Evolutionary conservation across 2,113 vertebrate species (phyloP).

Genomic region (Oryzias celebensis): DNA sequence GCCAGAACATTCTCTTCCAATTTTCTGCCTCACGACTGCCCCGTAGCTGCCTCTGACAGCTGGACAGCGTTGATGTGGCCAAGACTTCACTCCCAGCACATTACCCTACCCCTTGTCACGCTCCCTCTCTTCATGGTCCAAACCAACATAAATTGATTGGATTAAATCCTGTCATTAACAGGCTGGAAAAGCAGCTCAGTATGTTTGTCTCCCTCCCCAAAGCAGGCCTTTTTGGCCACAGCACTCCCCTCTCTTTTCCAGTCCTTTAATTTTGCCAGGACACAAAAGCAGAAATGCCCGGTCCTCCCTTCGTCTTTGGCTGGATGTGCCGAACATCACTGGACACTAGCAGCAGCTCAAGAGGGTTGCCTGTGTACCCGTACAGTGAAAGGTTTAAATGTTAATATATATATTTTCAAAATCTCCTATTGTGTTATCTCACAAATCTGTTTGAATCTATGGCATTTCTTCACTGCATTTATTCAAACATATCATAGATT

Average conservation of each 20-base stretch:
- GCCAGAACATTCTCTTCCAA: constrained; percentile 80
- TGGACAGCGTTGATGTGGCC: constrained; percentile 73
- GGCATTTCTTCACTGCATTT: constrained; percentile 44
- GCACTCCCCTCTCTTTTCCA: constrained; percentile 66
- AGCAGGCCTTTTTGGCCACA: constrained; percentile 67
- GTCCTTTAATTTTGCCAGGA: constrained; percentile 64
- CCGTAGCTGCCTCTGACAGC: constrained; percentile 75
- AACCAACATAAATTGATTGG: constrained; percentile 78
- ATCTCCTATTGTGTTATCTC: constrained; percentile 50
- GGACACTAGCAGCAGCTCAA: constrained; percentile 62
- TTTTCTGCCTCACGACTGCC: constrained; percentile 73
- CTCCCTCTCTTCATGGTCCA: constrained; percentile 73
- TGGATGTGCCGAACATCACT: constrained; percentile 66
- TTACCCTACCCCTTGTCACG: constrained; percentile 75
- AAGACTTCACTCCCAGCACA: constrained; percentile 73
- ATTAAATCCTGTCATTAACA: constrained; percentile 80
- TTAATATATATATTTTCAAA: constrained; percentile 47
- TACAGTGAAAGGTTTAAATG: constrained; percentile 28
- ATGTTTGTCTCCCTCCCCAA: constrained; percentile 73
- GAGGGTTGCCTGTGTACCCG: constrained; percentile 53
- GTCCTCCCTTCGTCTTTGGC: constrained; percentile 58
- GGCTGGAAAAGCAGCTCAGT: constrained; percentile 78
- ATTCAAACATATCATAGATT: constrained; percentile 30
- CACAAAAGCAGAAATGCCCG: constrained; percentile 68
- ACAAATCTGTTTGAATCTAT: constrained; percentile 38